These are phyloP conservation scores for Cylloceria caligata DNA, from an alignment of 2,888 invertebrate species.

Conservation along the genomic window DNA sequence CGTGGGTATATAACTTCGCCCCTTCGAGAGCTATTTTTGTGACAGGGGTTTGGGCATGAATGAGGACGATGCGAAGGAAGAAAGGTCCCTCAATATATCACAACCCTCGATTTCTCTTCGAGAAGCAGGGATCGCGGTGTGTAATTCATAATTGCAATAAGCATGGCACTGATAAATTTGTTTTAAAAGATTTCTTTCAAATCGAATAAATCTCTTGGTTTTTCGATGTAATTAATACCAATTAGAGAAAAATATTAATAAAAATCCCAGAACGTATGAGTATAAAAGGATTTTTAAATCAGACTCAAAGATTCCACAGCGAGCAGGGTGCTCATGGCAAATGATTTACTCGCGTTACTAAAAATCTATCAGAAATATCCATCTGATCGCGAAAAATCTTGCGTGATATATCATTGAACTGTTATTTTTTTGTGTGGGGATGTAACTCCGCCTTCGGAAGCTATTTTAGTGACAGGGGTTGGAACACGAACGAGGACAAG, in stretches of 20 bases:
- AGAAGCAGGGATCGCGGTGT: too few relatives aligned
- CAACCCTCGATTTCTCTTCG: slow-evolving; percentile 13
- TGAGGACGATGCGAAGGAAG: slow-evolving; percentile 33
- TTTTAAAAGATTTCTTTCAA: too few relatives aligned
- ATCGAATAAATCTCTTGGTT: too few relatives aligned
- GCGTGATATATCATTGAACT: not conserved
- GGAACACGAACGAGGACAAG: slow-evolving; percentile 15
- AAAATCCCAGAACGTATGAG: too few relatives aligned
- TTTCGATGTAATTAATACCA: too few relatives aligned
- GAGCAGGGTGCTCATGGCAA: too few relatives aligned
- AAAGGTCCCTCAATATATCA: slow-evolving; percentile 51
- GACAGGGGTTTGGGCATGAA: slow-evolving; percentile 21
- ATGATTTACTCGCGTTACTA: not conserved
- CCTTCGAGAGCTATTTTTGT: slow-evolving; percentile 27
- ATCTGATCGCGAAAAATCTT: not conserved
- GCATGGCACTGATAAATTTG: too few relatives aligned
- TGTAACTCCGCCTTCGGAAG: not conserved
- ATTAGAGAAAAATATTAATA: too few relatives aligned
- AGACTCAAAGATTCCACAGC: too few relatives aligned
- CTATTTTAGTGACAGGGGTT: slow-evolving; percentile 37
- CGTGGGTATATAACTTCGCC: not conserved
- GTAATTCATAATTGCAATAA: too few relatives aligned
- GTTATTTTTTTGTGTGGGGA: not conserved
- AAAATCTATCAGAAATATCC: slow-evolving; percentile 14
- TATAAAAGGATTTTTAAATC: too few relatives aligned